A percentile compares a stretch with the other conserved stretches of the same genome.
These are phyloP conservation scores for Chromis chromis DNA, from an alignment of 2,797 vertebrate species.

Conservation along the genomic window DNA sequence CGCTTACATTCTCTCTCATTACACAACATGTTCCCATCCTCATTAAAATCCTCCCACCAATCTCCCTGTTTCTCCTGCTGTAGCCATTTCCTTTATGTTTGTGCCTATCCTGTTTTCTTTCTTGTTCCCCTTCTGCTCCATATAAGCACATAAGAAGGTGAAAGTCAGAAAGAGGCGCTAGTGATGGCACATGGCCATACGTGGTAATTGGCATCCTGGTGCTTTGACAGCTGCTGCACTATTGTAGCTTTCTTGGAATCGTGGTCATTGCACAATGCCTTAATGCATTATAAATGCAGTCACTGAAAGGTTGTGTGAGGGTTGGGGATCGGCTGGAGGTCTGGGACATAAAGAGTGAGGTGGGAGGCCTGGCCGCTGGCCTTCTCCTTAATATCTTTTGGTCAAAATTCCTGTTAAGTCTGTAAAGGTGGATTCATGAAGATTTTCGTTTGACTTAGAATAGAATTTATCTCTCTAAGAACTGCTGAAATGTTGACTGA, in stretches of 20 bases:
- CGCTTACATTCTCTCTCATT: constrained; percentile 44
- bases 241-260: constrained; percentile 67
- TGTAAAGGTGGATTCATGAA: constrained; percentile 19
- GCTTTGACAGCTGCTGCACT: constrained; percentile 75
- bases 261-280: constrained; percentile 73
- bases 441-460: constrained; percentile 16
- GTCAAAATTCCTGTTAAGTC: constrained; percentile 18
- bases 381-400: constrained; percentile 18
- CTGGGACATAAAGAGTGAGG: constrained; percentile 22
- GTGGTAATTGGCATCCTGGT: constrained; percentile 77
- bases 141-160: constrained; percentile 52
- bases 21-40: constrained; percentile 38
- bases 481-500: constrained; percentile 4
- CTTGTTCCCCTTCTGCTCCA: constrained; percentile 18
- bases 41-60: constrained; percentile 55
- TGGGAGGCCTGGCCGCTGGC: not conserved
- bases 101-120: constrained; percentile 19
- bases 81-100: constrained; percentile 49
- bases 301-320: constrained; percentile 51
- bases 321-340: constrained; percentile 39
- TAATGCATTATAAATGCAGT: constrained; percentile 70
- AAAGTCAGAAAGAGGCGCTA: constrained; percentile 56
- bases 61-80: constrained; percentile 36
- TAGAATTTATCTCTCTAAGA: constrained; percentile 16
- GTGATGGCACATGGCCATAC: constrained; percentile 57